A percentile compares a stretch with the other conserved stretches of the same genome.
These are phyloP conservation scores for Brachypterus glaber DNA, from an alignment of 2,888 invertebrate species.

Conservation along the genomic window DNA sequence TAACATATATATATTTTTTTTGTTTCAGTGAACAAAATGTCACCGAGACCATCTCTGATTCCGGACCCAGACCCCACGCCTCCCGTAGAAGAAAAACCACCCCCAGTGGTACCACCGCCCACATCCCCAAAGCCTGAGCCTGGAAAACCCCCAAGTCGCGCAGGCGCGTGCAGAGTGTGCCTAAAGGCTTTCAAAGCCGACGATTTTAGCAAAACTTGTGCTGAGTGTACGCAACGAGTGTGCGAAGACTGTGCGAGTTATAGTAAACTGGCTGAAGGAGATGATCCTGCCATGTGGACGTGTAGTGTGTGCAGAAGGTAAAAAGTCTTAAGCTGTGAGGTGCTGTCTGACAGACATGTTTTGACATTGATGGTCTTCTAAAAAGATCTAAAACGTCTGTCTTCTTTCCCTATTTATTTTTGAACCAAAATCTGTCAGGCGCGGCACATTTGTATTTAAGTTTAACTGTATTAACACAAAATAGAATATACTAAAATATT, in stretches of 20 bases:
- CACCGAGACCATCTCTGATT: constrained; percentile 52
- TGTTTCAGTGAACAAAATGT: constrained; percentile 58
- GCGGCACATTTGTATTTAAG: no score
- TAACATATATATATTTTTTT: constrained; percentile 15
- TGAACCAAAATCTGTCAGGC: no score
- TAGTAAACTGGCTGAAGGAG: constrained; percentile 73
- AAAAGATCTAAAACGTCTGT: no score
- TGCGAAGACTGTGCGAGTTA: constrained; percentile 92
- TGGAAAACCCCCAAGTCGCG: constrained; percentile 65
- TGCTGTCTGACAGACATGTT: no score
- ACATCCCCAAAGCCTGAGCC: constrained; percentile 48
- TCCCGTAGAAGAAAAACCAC: constrained; percentile 40
- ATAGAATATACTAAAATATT: no score
- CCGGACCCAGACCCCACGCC: constrained; percentile 41
- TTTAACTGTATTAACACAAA: no score
- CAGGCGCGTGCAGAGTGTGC: constrained; percentile 73
- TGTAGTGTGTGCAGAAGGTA: constrained; percentile 73
- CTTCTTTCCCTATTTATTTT: no score
- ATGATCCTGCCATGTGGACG: constrained; percentile 78
- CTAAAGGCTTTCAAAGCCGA: constrained; percentile 82
- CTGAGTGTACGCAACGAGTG: constrained; percentile 78
- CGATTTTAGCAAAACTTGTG: constrained; percentile 79
- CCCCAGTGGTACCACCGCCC: constrained; percentile 40
- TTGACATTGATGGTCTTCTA: no score
- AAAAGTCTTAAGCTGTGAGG: no score